Conservation (phyloP, 2,888 invertebrate species). For the Linhomoeus sp. region DNA sequence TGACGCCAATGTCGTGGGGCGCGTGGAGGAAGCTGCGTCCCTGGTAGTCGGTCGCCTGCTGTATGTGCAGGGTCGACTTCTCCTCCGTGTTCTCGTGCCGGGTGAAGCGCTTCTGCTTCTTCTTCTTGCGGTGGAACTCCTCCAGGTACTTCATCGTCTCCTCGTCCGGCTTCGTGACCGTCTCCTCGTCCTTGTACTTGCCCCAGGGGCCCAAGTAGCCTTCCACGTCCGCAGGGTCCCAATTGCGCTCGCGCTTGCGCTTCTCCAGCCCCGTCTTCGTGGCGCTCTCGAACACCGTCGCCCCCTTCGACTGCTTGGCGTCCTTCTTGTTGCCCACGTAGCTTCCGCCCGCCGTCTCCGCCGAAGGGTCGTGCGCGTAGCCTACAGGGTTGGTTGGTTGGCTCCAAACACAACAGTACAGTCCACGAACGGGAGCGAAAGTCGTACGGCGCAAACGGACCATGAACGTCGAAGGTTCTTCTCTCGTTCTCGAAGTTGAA, state of each 20-base stretch:
- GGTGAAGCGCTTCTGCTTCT: slow-evolving; percentile 45
- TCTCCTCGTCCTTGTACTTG: slow-evolving; percentile 67
- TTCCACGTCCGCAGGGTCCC: slow-evolving; percentile 68
- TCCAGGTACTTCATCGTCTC: slow-evolving; percentile 83
- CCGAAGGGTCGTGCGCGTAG: slow-evolving; percentile 80
- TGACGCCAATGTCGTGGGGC: slow-evolving; percentile 76
- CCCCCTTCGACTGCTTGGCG: slow-evolving; percentile 49
- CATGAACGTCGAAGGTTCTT: slow-evolving; percentile 21
- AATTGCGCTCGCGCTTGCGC: slow-evolving; percentile 60
- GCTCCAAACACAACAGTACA: neutral
- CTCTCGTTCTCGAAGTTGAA: slow-evolving; percentile 38
- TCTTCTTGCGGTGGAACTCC: slow-evolving; percentile 69
- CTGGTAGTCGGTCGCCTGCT: slow-evolving; percentile 82
- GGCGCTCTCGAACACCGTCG: slow-evolving; percentile 58
- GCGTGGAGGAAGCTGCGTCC: slow-evolving; percentile 80
- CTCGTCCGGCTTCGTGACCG: slow-evolving; percentile 65
- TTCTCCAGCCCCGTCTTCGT: slow-evolving; percentile 27
- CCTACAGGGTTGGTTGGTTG: slow-evolving; percentile 29
- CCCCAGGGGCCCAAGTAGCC: slow-evolving; percentile 98
- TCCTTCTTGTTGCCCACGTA: slow-evolving; percentile 45
- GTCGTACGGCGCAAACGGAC: slow-evolving; percentile 2
- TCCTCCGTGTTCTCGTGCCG: slow-evolving; percentile 73
- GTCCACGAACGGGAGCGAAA: neutral
- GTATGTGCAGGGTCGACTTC: slow-evolving; percentile 79
- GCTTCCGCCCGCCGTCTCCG: slow-evolving; percentile 23